Conservation (phyloP, 1,140 invertebrate genomes). For the Chionoecetes opilio region DNA sequence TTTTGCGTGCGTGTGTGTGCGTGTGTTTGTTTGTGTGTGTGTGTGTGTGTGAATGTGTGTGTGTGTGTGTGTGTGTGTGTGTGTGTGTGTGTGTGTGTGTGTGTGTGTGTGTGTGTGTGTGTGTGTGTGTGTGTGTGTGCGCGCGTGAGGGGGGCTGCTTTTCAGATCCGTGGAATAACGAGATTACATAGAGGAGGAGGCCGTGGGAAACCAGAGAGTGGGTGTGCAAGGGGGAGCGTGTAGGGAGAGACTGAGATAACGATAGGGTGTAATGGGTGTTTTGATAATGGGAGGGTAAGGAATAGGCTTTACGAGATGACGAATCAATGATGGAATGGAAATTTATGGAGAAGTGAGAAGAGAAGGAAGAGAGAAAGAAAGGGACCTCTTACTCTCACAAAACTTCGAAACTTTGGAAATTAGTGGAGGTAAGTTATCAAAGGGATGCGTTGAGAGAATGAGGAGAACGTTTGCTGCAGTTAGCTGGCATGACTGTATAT, state of each 20-base stretch:
- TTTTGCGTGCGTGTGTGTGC: neutral
- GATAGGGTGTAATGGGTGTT: neutral
- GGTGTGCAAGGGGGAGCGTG: neutral
- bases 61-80: neutral
- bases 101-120: neutral
- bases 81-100: too few species aligned
- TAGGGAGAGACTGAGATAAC: neutral
- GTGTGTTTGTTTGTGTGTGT: too few species aligned
- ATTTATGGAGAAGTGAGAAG: neutral
- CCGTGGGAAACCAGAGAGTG: neutral
- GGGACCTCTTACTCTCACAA: neutral
- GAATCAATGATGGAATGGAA: neutral
- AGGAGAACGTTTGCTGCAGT: neutral
- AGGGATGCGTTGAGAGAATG: neutral
- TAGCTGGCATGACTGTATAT: neutral
- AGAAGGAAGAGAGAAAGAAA: neutral
- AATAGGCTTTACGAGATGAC: neutral
- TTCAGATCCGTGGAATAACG: neutral
- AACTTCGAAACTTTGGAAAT: neutral
- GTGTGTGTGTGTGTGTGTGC: neutral
- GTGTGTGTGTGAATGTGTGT: neutral
- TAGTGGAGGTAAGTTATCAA: neutral
- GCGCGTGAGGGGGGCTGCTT: neutral
- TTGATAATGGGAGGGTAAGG: neutral
- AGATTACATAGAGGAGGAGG: slow-evolving; percentile 12